phyloP scores from a whole-genome alignment of 2,797 vertebrate species.

The Phrynocephalus forsythii region DNA sequence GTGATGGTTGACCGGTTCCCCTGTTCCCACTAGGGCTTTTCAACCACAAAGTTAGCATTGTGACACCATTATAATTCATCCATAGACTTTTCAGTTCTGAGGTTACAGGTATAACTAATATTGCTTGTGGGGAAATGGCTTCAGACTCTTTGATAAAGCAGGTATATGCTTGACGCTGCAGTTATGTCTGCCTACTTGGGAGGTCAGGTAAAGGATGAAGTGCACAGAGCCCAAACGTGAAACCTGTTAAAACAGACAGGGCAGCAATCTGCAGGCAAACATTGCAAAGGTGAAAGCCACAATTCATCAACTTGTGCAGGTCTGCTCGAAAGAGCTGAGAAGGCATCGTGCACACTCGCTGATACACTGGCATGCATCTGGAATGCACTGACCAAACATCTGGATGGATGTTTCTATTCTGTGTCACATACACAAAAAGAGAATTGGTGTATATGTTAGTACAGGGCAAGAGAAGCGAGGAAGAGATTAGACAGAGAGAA shows the following conservation, averaged over 20 bases:
- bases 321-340: slow-evolving; percentile 7
- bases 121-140: not conserved
- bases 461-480: no score
- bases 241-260: not conserved
- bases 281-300: not conserved
- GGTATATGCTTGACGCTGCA: slow-evolving; percentile 23
- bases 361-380: not conserved
- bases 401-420: not conserved
- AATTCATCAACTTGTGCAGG: not conserved
- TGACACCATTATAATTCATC: slow-evolving; percentile 60
- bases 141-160: slow-evolving; percentile 28
- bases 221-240: not conserved
- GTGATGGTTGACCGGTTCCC: slow-evolving; percentile 66
- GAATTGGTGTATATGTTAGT: no score
- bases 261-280: not conserved
- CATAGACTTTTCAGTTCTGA: slow-evolving; percentile 42
- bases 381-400: not conserved
- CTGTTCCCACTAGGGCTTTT: slow-evolving; percentile 44
- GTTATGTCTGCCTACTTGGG: not conserved
- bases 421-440: not conserved
- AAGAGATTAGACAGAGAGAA: not conserved
- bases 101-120: slow-evolving; percentile 55
- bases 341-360: not conserved
- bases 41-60: slow-evolving; percentile 63
- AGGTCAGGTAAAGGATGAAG: not conserved